Conservation (phyloP, 1,140 invertebrate genomes). For the Condylostylus longicornis region DNA sequence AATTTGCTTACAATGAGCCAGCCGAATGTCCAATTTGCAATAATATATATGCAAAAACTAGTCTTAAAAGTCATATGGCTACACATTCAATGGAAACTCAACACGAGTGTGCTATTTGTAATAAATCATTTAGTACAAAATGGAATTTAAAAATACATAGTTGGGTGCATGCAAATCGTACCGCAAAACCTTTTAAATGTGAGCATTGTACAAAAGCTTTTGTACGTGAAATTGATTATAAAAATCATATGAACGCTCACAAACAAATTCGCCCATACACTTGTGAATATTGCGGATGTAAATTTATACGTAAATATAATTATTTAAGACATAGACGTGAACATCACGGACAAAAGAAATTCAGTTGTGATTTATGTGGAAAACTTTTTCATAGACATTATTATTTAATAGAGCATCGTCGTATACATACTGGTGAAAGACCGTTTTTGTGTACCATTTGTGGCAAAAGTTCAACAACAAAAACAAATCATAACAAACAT, state of each 20-base stretch:
- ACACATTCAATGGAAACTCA: slow-evolving; percentile 53
- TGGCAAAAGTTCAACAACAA: slow-evolving; percentile 70
- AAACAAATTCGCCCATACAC: slow-evolving; percentile 67
- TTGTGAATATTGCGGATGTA: slow-evolving; percentile 84
- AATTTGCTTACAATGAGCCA: slow-evolving; percentile 55
- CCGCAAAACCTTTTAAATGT: slow-evolving; percentile 73
- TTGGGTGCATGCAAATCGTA: slow-evolving; percentile 74
- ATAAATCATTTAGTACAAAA: slow-evolving; percentile 71
- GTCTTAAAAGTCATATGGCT: slow-evolving; percentile 63
- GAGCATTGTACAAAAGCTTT: slow-evolving; percentile 67
- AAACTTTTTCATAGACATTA: slow-evolving; percentile 76
- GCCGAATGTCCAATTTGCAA: slow-evolving; percentile 68
- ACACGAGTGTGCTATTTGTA: slow-evolving; percentile 65
- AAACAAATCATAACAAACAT: slow-evolving; percentile 79
- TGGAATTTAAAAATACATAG: slow-evolving; percentile 78
- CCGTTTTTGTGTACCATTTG: slow-evolving; percentile 75
- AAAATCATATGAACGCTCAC: slow-evolving; percentile 71
- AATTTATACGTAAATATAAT: slow-evolving; percentile 86
- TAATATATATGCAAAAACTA: slow-evolving; percentile 59
- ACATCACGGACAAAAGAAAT: slow-evolving; percentile 77
- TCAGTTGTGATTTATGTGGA: slow-evolving; percentile 72
- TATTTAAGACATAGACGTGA: slow-evolving; percentile 79
- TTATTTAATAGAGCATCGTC: slow-evolving; percentile 72
- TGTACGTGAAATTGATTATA: slow-evolving; percentile 59
- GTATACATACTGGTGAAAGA: slow-evolving; percentile 64